Conservation (phyloP, 2,888 invertebrate genomes). For the Drosophila nigricruria region DNA sequence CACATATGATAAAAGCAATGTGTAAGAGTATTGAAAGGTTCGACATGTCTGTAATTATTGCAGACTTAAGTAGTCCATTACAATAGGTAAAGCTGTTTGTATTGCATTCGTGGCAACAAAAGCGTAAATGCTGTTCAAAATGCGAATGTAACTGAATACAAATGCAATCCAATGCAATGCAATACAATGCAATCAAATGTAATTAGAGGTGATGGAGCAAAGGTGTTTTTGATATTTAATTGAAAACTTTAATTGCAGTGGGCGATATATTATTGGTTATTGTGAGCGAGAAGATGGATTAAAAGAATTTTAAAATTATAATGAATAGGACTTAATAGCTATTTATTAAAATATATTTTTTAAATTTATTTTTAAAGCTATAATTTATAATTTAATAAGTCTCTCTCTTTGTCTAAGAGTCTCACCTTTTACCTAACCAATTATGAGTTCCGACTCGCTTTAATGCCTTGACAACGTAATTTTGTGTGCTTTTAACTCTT, state of each 20-base stretch:
- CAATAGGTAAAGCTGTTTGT: conserved; percentile 21
- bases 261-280: not conserved
- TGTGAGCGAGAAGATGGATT: not conserved
- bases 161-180: conserved; percentile 20
- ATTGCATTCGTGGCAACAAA: conserved; percentile 36
- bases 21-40: conserved; percentile 29
- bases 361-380: not conserved
- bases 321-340: no score
- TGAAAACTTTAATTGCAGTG: conserved; percentile 1
- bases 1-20: conserved; percentile 1
- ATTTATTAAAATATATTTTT: not conserved
- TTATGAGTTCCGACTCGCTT: not conserved
- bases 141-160: conserved; percentile 3
- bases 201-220: conserved; percentile 22
- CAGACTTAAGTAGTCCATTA: conserved; percentile 34
- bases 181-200: conserved; percentile 29
- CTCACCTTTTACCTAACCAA: not conserved
- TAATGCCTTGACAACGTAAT: not conserved
- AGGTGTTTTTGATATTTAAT: conserved; percentile 15
- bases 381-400: not conserved
- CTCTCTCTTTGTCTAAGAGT: not conserved
- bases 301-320: not conserved
- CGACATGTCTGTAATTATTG: conserved; percentile 41
- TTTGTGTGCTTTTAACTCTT: conserved; percentile 7
- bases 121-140: conserved; percentile 10